Conservation (phyloP, 2,797 vertebrate genomes). For the Hemibagrus guttatus region DNA sequence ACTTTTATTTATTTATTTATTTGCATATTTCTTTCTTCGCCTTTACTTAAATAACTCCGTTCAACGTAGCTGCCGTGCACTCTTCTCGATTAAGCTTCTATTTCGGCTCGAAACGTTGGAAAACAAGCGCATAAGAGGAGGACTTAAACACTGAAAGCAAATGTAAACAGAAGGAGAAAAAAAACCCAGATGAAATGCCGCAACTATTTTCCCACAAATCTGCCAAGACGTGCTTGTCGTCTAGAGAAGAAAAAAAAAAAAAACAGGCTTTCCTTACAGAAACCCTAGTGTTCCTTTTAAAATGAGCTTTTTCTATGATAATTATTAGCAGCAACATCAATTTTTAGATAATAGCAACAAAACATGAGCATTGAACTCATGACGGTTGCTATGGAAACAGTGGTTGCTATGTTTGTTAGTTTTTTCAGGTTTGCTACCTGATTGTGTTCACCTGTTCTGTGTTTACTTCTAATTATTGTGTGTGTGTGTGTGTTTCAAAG, state of each 20-base stretch:
- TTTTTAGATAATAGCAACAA: not conserved
- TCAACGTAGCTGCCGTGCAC: constrained; percentile 22
- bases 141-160: not conserved
- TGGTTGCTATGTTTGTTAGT: not conserved
- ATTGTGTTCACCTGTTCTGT: not conserved
- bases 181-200: not conserved
- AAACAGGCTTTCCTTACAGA: not conserved
- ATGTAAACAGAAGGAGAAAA: not conserved
- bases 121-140: not conserved
- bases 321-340: not conserved
- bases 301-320: not conserved
- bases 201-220: not conserved
- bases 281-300: not conserved
- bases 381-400: not conserved
- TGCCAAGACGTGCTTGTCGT: not conserved
- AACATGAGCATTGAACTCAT: not conserved
- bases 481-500: not conserved
- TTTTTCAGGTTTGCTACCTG: not conserved
- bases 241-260: not conserved
- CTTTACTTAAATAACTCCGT: constrained; percentile 31
- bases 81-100: constrained; percentile 33
- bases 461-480: not conserved
- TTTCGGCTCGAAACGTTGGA: not conserved
- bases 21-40: not conserved
- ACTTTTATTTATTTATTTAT: not conserved